Evolutionary conservation across 2,797 vertebrate genomes (phyloP), one percentile per base, ranked within the genome.

Genomic region (Acipenser ruthenus): DNA sequence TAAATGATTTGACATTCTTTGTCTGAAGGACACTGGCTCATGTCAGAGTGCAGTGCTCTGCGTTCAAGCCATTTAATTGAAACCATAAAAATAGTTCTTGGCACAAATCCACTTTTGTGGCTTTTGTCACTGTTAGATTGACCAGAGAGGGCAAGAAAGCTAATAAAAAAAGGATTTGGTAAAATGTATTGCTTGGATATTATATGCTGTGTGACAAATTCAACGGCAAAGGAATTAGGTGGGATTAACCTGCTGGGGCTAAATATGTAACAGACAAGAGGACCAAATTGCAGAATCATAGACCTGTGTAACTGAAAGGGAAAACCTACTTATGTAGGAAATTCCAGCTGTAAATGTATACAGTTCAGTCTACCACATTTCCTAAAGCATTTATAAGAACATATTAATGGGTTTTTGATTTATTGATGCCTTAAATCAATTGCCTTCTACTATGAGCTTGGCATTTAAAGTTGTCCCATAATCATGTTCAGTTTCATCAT

Each of bases 101-200:
- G 83, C 83, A 83, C 83, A 84, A 85, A 83, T 78, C 85, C 79
- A 78, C 83, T 86, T 70, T 66, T 77, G 76, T 83, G 82, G 18
- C 77, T 80, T 91, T 87, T 89, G 80, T 84, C 10, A 23, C 83
- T 83, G 77, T 83, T 82, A 83, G 83, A 84, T 87, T 84, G 87
- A 89, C 78, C 87, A 90, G 87, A 89, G 91, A 89, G 86, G 85
- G 84, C 85, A 86, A 84, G 74, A 75, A 83, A 90, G 83, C 88
- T 85, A 86, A 89, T 86, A 81, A 87, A 87, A 90, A 79, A 50
- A 79, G 87, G 89, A 92, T 94, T 91, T 92, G 80, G 68, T 84
- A 79, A 83, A 84, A 83, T 71, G 79, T 83, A 82, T 87, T 88
- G 88, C 71, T 78, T 80, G 83, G 88, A 83, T 86, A 80, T 83